Percentiles rank a stretch among this genome's conserved stretches.
Evolutionary conservation across 1,140 invertebrate genomes (phyloP).

Genomic region (Aphis gossypii): DNA sequence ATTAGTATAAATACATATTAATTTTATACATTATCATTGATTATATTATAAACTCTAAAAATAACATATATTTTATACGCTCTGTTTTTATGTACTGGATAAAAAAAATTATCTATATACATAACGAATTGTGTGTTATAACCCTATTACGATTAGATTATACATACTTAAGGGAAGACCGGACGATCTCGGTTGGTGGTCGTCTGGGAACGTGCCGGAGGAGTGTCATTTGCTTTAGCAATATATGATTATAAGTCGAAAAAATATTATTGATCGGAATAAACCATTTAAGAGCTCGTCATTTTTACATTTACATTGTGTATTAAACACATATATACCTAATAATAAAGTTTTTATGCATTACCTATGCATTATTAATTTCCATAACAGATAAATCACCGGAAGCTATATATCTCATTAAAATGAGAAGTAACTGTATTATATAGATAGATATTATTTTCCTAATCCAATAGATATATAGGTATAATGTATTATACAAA

Average conservation of each 20-base stretch:
- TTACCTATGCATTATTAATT: background rate
- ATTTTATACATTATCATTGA: too few relatives aligned
- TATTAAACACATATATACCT: background rate
- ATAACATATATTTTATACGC: too few relatives aligned
- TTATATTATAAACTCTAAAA: too few relatives aligned
- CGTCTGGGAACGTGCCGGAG: conserved; percentile 53
- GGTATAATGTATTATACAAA: too few relatives aligned
- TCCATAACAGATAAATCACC: background rate
- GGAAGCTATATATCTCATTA: background rate
- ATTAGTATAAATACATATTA: too few relatives aligned
- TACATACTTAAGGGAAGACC: conserved; percentile 6
- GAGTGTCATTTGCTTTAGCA: background rate
- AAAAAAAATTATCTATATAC: background rate
- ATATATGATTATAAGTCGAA: background rate
- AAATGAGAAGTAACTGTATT: background rate
- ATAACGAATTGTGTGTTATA: background rate
- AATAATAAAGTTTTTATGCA: background rate
- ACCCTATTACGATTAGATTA: background rate
- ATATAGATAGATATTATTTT: background rate
- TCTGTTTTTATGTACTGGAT: background rate
- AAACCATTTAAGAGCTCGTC: background rate
- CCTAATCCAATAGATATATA: background rate
- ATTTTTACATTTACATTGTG: background rate
- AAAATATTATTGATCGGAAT: conserved; percentile 38
- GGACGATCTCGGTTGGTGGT: conserved; percentile 46